phyloP scores from a whole-genome alignment of 2,113 vertebrate species.

The Pseudolaguvia tuberculata region DNA sequence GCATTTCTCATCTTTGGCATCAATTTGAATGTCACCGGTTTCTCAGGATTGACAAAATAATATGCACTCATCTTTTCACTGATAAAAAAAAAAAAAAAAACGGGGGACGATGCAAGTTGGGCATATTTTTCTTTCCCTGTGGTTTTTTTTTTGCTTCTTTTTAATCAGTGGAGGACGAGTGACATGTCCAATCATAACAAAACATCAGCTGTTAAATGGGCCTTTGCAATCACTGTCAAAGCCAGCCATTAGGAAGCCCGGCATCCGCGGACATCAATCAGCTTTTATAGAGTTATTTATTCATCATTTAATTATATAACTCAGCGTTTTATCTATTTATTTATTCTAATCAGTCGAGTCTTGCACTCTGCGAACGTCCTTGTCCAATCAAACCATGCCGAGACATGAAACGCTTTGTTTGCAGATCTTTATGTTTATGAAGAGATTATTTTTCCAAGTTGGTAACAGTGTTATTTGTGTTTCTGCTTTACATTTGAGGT shows the following conservation, averaged over 20 bases:
- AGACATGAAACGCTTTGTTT: constrained; percentile 58
- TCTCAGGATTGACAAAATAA: constrained; percentile 94
- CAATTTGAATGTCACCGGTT: constrained; percentile 72
- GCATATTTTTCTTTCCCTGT: constrained; percentile 63
- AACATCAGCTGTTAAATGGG: constrained; percentile 90
- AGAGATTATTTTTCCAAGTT: constrained; percentile 31
- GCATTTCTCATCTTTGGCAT: constrained; percentile 55
- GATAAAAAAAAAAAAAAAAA: constrained; percentile 63
- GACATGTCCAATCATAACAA: constrained; percentile 99
- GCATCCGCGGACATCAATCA: constrained; percentile 95
- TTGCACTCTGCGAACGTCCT: constrained; percentile 54
- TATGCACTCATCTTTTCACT: constrained; percentile 89
- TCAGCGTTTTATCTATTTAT: constrained; percentile 66
- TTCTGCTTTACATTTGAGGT: background rate
- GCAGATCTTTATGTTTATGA: constrained; percentile 45
- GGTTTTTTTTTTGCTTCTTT: constrained; percentile 73
- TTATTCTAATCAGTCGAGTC: constrained; percentile 59
- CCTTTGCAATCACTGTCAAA: constrained; percentile 88
- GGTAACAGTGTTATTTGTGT: constrained; percentile 17
- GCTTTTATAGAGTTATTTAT: constrained; percentile 66
- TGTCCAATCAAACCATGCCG: constrained; percentile 65
- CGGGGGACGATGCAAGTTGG: constrained; percentile 76
- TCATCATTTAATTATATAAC: constrained; percentile 69
- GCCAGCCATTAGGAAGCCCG: constrained; percentile 80
- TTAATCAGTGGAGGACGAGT: constrained; percentile 99